phyloP scores from a whole-genome alignment of 1,140 invertebrate species.

The Drosophila dunni region DNA sequence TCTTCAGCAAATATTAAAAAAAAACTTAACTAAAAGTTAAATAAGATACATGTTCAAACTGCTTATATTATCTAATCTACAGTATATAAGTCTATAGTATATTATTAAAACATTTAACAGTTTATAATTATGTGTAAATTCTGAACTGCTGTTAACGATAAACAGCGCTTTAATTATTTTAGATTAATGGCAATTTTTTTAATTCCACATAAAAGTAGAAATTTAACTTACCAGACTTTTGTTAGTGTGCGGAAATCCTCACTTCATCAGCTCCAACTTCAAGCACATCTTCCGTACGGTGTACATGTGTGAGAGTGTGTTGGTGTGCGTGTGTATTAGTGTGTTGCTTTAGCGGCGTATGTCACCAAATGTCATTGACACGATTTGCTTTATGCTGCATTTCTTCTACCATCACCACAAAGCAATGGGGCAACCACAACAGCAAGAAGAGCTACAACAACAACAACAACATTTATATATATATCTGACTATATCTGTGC shows the following conservation, averaged over 20 bases:
- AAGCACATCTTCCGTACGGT: background rate
- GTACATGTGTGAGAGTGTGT: conserved; percentile 12
- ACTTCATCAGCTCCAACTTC: background rate
- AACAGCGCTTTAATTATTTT: too few species aligned
- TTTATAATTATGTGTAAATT: too few species aligned
- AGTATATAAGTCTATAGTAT: too few species aligned
- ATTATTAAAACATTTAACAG: too few species aligned
- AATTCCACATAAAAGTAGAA: too few species aligned
- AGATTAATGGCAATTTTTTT: too few species aligned
- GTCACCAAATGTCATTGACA: conserved; percentile 81
- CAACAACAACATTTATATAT: conserved; percentile 17
- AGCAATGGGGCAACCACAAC: conserved; percentile 36
- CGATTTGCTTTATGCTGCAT: conserved; percentile 79
- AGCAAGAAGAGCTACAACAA: conserved; percentile 29
- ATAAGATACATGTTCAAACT: too few species aligned
- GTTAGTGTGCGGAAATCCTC: background rate
- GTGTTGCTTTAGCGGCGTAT: conserved; percentile 49
- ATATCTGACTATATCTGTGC: conserved; percentile 53
- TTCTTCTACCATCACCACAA: conserved; percentile 44
- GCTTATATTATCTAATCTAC: too few species aligned
- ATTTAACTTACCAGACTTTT: too few species aligned
- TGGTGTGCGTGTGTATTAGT: conserved; percentile 16
- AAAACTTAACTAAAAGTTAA: too few species aligned
- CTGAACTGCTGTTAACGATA: too few species aligned
- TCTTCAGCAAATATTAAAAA: too few species aligned